phyloP scores from a whole-genome alignment of 2,113 vertebrate genomes.

The Pterocles burchelli region DNA sequence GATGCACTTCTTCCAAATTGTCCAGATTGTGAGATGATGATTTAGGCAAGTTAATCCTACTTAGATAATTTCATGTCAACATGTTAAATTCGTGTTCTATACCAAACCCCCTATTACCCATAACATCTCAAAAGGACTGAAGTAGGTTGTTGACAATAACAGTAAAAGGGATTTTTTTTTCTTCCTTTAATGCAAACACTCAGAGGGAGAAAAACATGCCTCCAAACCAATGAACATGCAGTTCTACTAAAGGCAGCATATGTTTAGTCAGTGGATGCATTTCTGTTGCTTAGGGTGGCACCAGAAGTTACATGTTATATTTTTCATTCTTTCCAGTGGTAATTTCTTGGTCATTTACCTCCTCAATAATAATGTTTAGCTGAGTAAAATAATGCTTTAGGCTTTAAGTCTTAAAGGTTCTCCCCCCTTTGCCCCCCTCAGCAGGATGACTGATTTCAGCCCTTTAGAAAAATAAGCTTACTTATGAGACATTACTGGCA shows the following conservation, averaged over 20 bases:
- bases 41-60: not conserved
- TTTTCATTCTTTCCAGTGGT: conserved; percentile 52
- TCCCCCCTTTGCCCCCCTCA: conserved; percentile 39
- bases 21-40: not conserved
- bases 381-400: conserved; percentile 62
- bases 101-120: not conserved
- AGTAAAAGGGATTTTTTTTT: not conserved
- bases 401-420: conserved; percentile 68
- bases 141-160: conserved; percentile 41
- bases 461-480: conserved; percentile 81
- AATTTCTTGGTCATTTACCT: conserved; percentile 43
- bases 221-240: conserved; percentile 22
- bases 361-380: conserved; percentile 54
- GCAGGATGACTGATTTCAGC: conserved; percentile 73
- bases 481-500: conserved; percentile 80
- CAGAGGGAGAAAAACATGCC: conserved; percentile 21
- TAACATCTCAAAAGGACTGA: not conserved
- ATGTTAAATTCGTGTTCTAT: not conserved
- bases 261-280: conserved; percentile 4
- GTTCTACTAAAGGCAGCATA: not conserved
- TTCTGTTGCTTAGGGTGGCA: conserved; percentile 41
- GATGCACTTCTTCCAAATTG: not conserved
- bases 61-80: not conserved
- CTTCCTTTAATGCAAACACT: conserved; percentile 33
- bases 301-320: conserved; percentile 25